phyloP scores from a whole-genome alignment of 2,888 invertebrate species.

The Trissolcus japonicus region DNA sequence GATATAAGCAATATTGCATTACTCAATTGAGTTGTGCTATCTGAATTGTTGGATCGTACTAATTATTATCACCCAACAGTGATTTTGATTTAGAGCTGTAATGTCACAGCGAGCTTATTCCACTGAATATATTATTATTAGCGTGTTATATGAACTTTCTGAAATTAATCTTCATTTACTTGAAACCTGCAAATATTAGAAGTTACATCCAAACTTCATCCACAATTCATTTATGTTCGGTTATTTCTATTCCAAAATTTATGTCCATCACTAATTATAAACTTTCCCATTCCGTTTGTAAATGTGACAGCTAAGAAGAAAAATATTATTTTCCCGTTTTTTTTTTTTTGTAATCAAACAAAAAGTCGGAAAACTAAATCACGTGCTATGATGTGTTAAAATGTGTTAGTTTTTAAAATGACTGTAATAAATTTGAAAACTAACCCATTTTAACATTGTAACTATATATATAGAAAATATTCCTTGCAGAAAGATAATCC shows the following conservation, averaged over 20 bases:
- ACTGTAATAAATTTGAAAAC: constrained; percentile 10
- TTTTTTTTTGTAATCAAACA: too few relatives aligned
- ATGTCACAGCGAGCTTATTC: neutral
- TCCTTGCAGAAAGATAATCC: constrained; percentile 6
- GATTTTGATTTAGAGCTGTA: constrained; percentile 23
- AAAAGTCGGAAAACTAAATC: too few relatives aligned
- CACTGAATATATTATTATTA: constrained; percentile 46
- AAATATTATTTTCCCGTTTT: neutral
- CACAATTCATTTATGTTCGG: constrained; percentile 29
- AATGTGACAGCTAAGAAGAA: neutral
- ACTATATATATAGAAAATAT: too few relatives aligned
- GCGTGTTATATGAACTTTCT: constrained; percentile 47
- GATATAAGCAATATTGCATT: too few relatives aligned
- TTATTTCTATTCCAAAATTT: too few relatives aligned
- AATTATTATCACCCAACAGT: constrained; percentile 29
- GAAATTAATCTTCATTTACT: constrained; percentile 48
- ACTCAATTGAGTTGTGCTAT: too few relatives aligned
- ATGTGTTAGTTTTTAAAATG: too few relatives aligned
- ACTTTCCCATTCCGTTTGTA: too few relatives aligned
- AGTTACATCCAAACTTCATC: constrained; percentile 36
- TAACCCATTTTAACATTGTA: constrained; percentile 5
- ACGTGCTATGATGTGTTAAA: too few relatives aligned
- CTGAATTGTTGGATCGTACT: constrained; percentile 9
- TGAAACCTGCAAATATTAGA: constrained; percentile 32
- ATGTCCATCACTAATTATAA: too few relatives aligned